These are phyloP conservation scores for Takifugu rubripes DNA, from an alignment of 2,797 vertebrate species.

Conservation along the genomic window DNA sequence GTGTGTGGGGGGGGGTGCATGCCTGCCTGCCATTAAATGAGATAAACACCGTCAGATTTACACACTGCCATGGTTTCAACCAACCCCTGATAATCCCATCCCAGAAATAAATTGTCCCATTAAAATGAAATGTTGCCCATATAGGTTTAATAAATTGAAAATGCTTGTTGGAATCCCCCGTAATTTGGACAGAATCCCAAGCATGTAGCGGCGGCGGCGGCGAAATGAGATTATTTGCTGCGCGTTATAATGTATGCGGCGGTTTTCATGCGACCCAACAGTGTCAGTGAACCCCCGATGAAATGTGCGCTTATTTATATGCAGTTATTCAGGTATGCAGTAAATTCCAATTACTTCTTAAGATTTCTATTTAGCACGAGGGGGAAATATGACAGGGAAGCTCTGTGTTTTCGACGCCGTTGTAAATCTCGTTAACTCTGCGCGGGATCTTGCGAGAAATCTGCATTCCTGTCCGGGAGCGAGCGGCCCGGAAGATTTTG, in stretches of 20 bases:
- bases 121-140: conserved; percentile 77
- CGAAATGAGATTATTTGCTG: conserved; percentile 75
- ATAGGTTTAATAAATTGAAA: conserved; percentile 78
- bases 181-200: conserved; percentile 75
- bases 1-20: not conserved
- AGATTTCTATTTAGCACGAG: conserved; percentile 84
- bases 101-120: conserved; percentile 75
- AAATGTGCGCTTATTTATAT: conserved; percentile 78
- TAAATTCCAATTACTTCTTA: conserved; percentile 89
- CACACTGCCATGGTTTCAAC: conserved; percentile 61
- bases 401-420: conserved; percentile 71
- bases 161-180: conserved; percentile 71
- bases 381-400: conserved; percentile 63
- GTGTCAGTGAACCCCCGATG: conserved; percentile 68
- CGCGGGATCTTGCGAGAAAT: conserved; percentile 51
- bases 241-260: conserved; percentile 74
- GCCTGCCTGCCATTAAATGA: conserved; percentile 47
- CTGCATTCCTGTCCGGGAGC: conserved; percentile 53
- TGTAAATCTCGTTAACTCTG: conserved; percentile 77
- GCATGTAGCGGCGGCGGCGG: conserved; percentile 58
- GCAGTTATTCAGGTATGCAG: conserved; percentile 89
- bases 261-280: conserved; percentile 73
- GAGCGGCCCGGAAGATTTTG: conserved; percentile 37
- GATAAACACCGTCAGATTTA: conserved; percentile 62
- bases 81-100: conserved; percentile 66